Evolutionary conservation across 2,113 vertebrate genomes (phyloP), one percentile per base, ranked within the genome.

Genomic region (Chloroceryle aenea): DNA sequence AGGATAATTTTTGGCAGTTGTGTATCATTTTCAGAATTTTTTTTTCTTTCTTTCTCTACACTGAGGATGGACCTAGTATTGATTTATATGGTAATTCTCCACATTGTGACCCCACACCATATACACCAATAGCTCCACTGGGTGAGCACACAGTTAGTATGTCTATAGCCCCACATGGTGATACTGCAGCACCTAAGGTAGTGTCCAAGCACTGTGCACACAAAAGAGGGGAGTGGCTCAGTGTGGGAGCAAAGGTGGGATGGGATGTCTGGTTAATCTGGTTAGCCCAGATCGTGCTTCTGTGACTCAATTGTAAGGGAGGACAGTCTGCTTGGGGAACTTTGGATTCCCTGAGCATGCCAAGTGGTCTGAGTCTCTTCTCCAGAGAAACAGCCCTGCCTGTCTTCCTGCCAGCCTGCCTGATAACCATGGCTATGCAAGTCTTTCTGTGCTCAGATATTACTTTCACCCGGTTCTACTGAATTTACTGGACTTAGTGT

Each of bases 291-390:
- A 9, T 9, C 2, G 0, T 23, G 5, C 29, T 45, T 61, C 25
- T 40, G 9, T 7, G 34, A 22, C 55, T 59, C 30, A 58, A 3
- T 3, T 7, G 0, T 4, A 25, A 38, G 14, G 38, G 19, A 30
- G 8, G 18, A 34, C 10, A 19, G 4, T 25, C 19, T 77, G 8
- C 23, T 4, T 15, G 30, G 38, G 15, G 10, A 64, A 21, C 6
- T 1, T 56, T 21, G 43, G n/a, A 3, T 68, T 85, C n/a, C 20
- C 20, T 1, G 5, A 42, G 9, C 4, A 4, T 2, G 0, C 21
- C 1, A 4, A 6, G 26, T 72, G n/a, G 12, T 19, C 48, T 29
- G 38, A 14, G 7, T 64, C 9, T 48, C 23, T 48, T 27, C 14
- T 29, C 20, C 2, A 1, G 17, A 43, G n/a, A 48, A 85, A 17